Base-by-base conservation (phyloP, 2,888 invertebrate genomes). In the Drosophila koepferae region DNA sequence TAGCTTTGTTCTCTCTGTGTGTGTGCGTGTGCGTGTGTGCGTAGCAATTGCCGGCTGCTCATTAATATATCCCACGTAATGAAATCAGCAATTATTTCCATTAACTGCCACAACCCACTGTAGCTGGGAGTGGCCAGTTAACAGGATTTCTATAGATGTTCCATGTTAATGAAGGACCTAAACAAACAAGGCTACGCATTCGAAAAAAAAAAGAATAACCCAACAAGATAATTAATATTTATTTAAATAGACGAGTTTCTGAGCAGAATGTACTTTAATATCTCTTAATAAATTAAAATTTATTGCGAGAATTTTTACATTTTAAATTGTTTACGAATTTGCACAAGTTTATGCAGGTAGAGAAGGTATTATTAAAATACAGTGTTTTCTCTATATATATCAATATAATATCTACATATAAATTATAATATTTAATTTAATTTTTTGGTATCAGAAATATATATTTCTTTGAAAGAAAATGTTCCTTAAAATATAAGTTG, bases 41-140 rank as follows among this genome's bases (percentile, higher is more conserved):
- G 41, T 7, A 31, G 38, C 43, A 53, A 62, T 40, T 61, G 40
- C 55, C 49, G 23, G 43, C 28, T 9, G 28, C 48, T 70, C 70
- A 80, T 77, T 77, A 75, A 75, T 65, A 62, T 65, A 46, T 61
- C 53, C 44, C 40, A 46, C 59, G 28, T 70, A 77, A 75, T 63
- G 63, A 75, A 75, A 75, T 74, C 56, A 49, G 46, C 76, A 80
- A 66, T 75, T 80, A 72, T 67, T 51, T 67, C 23, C 51, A 55
- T 55, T 43, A 34, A 56, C 51, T 34, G 6, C 7, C 14, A 40
- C 36, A n/a, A 2, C 41, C 34, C 12, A 18, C 12, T 14, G 20
- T 14, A 36, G 3, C 38, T 36, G 56, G 62, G 54, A 66, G 60
- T 60, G 60, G 20, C 48, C 34, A 36, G 28, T 54, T 20, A 23